Evolutionary conservation across 2,113 vertebrate genomes (phyloP).

Genomic region (Dicaeum eximium): DNA sequence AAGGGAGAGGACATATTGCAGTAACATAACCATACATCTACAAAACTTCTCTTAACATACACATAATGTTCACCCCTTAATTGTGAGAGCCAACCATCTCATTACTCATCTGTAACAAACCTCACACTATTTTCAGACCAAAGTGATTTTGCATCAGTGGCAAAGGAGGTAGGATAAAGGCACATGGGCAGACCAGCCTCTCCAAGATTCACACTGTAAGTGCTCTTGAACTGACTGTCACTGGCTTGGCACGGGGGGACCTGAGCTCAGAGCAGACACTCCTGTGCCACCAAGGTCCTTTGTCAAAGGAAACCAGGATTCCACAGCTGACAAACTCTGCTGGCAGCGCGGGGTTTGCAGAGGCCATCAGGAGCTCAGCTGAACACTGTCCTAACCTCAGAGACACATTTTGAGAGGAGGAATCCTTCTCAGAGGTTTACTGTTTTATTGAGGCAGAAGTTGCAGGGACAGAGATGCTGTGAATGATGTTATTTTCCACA

Average conservation of each 20-base stretch:
- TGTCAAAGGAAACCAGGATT: neutral
- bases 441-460: neutral
- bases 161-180: neutral
- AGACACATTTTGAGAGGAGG: rapidly evolving
- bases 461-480: neutral
- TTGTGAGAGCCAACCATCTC: too few relatives aligned
- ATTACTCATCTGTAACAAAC: too few relatives aligned
- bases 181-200: neutral
- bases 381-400: neutral
- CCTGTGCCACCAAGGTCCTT: neutral
- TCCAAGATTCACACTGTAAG: rapidly evolving
- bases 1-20: too few relatives aligned
- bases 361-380: neutral
- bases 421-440: neutral
- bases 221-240: neutral
- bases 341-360: rapidly evolving
- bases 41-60: too few relatives aligned
- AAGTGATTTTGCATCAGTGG: neutral
- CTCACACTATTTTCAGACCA: neutral
- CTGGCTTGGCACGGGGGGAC: rapidly evolving
- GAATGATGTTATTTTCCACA: neutral
- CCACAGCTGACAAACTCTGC: rapidly evolving
- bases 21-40: too few relatives aligned
- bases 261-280: neutral
- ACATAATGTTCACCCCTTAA: too few relatives aligned